phyloP scores from a whole-genome alignment of 2,113 vertebrate species.

The Sapayoa aenigma region DNA sequence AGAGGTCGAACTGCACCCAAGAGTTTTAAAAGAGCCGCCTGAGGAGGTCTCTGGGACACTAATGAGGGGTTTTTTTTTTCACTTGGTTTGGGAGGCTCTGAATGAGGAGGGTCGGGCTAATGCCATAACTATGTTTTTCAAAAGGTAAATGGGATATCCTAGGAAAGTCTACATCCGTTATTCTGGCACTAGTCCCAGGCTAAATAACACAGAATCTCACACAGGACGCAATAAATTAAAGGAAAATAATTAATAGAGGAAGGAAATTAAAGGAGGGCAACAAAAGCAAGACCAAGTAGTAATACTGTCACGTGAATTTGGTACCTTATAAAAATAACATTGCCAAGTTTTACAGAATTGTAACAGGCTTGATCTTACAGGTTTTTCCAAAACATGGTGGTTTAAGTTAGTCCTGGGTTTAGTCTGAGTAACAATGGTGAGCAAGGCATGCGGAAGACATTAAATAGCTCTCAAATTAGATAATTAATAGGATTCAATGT shows the following conservation, averaged over 20 bases:
- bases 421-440: not conserved
- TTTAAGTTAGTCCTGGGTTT: not conserved
- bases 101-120: not conserved
- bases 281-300: not conserved
- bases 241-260: constrained; percentile 52
- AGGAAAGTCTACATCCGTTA: not conserved
- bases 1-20: not conserved
- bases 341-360: not conserved
- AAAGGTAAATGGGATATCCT: constrained; percentile 48
- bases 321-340: not conserved
- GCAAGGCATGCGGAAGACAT: not conserved
- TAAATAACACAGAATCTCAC: constrained; percentile 27
- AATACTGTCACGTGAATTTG: not conserved
- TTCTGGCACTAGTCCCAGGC: constrained; percentile 35
- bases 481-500: constrained; percentile 12
- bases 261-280: constrained; percentile 61
- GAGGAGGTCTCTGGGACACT: constrained; percentile 2
- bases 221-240: constrained; percentile 54
- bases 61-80: not conserved
- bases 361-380: not conserved
- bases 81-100: constrained; percentile 25
- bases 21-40: not conserved
- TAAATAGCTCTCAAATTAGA: not conserved
- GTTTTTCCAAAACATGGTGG: not conserved
- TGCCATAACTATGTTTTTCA: not conserved